Base-by-base conservation (phyloP, 2,888 invertebrate species). In the Volucella inanis region DNA sequence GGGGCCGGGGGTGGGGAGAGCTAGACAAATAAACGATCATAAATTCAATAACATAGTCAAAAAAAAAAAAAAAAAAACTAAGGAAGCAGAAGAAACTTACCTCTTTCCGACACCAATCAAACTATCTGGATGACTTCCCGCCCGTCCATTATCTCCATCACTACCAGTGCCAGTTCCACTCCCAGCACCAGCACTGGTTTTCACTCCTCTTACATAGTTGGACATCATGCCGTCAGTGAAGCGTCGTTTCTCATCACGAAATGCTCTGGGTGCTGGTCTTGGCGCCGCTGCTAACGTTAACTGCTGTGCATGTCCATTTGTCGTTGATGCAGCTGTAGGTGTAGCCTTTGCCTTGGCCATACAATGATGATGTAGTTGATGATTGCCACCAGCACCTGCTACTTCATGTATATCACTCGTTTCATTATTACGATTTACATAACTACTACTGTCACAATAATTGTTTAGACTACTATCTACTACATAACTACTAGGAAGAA, bases 211-310 rank as follows among this genome's bases (percentile, higher is more conserved):
- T 54, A 75, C 45, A 43, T 41, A 22, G 39, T n/a, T 50, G 1
- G 65, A 41, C 52, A 79, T 72, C 81, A 85, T 81, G 81, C 88
- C 88, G 54, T 88, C 89, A 18, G 88, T 88, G 82, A 87, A 87
- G 64, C 89, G 88, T 31, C 88, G 87, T 50, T 88, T 88, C 52
- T 88, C 88, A 50, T 88, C 89, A 74, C 87, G 87, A 67, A 87
- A 81, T 15, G 85, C 87, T 47, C 87, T 78, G 65, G 83, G 87
- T 49, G 81, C 68, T 41, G 85, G 83, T 47, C 59, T 81, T 18
- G 87, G 87, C 78, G 78, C 68, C 62, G 62, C 61, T 61, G 49
- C 64, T 49, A 50, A 31, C 6, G 6, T 31, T 6, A 31, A 31
- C 31, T 31, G 31, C 31, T 31, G 31, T 31, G 6, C 31, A 31